Evolutionary conservation across 2,797 vertebrate genomes (phyloP), one percentile per base, ranked within the genome.

Genomic region (Cottoperca gobio): DNA sequence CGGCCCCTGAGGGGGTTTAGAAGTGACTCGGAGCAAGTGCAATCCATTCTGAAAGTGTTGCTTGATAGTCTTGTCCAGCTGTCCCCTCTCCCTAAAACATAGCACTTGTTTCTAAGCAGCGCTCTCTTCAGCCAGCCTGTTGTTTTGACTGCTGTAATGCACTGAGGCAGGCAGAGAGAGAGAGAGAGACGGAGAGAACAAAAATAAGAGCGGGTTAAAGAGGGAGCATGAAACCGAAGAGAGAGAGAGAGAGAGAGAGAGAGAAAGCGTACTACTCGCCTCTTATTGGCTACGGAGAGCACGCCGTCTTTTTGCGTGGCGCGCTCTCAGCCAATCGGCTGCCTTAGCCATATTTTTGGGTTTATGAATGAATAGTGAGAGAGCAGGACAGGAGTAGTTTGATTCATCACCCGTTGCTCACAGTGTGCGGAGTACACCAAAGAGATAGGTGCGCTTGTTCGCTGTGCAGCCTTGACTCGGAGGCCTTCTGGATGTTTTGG

Each of bases 321-420:
- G 17, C 45, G 24, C n/a, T 57, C 61, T 19, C 57, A 73, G 84
- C 93, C 91, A 91, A 93, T 92, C 65, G 19, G 73, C 43, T 54
- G 53, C 79, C 73, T 49, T 43, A 63, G 70, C 68, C 73, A 85
- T 71, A 91, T 92, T 93, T n/a, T 94, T 90, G 86, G 92, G 87
- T 87, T 94, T 92, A 81, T 94, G 93, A 94, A 94, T 94, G 76
- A 83, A 74, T 75, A 87, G 83, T 86, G 81, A 87, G 85, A 64
- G 84, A 86, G 86, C 82, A 79, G 84, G 79, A 81, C 81, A 48
- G 86, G 83, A 89, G 85, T 71, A 57, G 77, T 85, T 91, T 86
- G 83, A 91, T 89, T 91, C 88, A 88, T 88, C 86, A 73, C 39
- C 73, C 76, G 0, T n/a, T 37, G 84, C 90, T 84, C 54, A 10